Evolutionary conservation across 2,797 vertebrate genomes (phyloP), one percentile per base, ranked within the genome.

Genomic region (Selene dorsalis): DNA sequence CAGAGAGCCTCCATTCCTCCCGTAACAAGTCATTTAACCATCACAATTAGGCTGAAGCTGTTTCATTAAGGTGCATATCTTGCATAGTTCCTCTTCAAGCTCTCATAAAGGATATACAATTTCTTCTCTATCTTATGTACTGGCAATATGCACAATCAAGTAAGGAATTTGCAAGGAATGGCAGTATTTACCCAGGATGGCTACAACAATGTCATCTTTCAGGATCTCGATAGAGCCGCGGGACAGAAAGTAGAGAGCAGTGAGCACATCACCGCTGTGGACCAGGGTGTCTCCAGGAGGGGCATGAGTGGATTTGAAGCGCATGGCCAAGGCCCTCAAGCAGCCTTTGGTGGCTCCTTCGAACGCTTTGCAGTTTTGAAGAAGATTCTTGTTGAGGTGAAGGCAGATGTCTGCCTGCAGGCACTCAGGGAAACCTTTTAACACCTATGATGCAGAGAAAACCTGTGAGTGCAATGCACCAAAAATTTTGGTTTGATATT

Each of bases 371-470:
- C 97, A 99, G 91, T 96, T 94, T 80, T 99, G 93, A 82, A 99
- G 96, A 75, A 99, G 96, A 73, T 91, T 97, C 80, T 88, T 95
- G 90, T 99, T 99, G 87, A 99, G 97, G 84, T 99, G 98, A 62
- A 99, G 96, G 89, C 98, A 99, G 90, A 99, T 99, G 87, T 99
- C 98, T 79, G 98, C 98, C 94, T 99, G 98, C 88, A 99, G 95
- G 93, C 98, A 99, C 94, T 99, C 98, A 80, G 98, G 98, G 89
- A 99, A 99, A 55, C 98, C 98, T 95, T 99, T 99, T 85, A 99
- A 93, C 84, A 99, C 98, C 98, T 99, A 83, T 43, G 80, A 77
- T 20, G 77, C 58, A 83, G 67, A 87, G 32, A 83, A 56, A 67
- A 79, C 48, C 13, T 20, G 43, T 89, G 61, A 88, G 69, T 69